Evolutionary conservation across 2,888 invertebrate species (phyloP), one percentile per base, ranked within the genome.

Genomic region (Drosophila nr. fundita): DNA sequence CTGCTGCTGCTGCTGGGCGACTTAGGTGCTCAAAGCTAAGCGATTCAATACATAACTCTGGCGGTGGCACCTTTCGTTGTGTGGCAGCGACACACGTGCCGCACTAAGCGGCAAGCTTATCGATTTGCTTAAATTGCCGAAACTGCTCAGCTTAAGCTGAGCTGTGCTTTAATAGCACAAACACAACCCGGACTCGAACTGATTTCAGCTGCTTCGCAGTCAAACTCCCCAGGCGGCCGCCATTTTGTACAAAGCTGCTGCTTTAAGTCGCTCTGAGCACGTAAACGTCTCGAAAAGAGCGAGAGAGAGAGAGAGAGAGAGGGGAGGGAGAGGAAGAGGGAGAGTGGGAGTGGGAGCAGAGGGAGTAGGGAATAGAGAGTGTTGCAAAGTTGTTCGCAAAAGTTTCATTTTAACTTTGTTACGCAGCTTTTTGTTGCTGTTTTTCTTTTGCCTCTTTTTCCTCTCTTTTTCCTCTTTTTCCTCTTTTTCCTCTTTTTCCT

Each of bases 361-460:
- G 34, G 13, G 29, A 29, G 29, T 15, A 11, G 29, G 54, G 24
- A n/a, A 21, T 13, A 21, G n/a, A 15, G 55, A 54, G 57, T 32
- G 59, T 36, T 62, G 55, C 27, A 63, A 79, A 68, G 57, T 78
- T 78, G 62, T 10, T 24, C 15, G 68, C 70, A 62, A 84, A 82
- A 82, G 69, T 88, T 86, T 76, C 68, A 73, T 70, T 77, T 89
- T 79, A 89, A 89, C 89, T 89, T 85, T 85, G 89, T 83, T 86
- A 89, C 87, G 78, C 87, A 79, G 69, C 68, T 78, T 52, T 50
- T 34, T 59, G 21, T 42, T 30, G 10, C 38, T 53, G n/a, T 36
- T 66, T 10, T n/a, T 59, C 10, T n/a, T 65, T 18, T 15, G 53
- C 49, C 42, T 50, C 32, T 21, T 54, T 49, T 73, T 2, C 24